These are phyloP conservation scores for Myotis lucifugus DNA, from an alignment of 2,113 vertebrate genomes.

Conservation along the genomic window DNA sequence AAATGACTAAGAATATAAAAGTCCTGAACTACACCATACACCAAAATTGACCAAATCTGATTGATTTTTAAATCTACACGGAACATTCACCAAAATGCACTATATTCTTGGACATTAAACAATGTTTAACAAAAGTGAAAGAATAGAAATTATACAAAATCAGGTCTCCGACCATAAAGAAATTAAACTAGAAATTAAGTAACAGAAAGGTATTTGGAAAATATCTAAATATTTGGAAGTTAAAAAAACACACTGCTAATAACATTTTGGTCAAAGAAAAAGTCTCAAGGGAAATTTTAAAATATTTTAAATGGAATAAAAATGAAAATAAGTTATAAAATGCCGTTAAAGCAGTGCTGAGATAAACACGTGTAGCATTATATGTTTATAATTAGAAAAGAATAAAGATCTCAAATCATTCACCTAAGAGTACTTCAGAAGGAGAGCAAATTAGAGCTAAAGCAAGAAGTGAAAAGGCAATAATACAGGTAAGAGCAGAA, in stretches of 20 bases:
- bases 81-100: background rate
- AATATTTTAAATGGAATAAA: background rate
- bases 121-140: background rate
- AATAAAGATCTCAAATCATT: background rate
- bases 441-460: background rate
- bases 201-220: slow-evolving; percentile 5
- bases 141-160: background rate
- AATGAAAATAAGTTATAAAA: background rate
- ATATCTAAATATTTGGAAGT: background rate
- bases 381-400: background rate
- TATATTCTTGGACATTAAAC: background rate
- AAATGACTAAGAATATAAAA: background rate
- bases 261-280: background rate
- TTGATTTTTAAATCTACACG: background rate
- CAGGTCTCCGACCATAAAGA: background rate
- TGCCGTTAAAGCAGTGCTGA: background rate
- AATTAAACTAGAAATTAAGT: slow-evolving; percentile 32
- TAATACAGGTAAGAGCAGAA: background rate
- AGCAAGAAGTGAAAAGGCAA: background rate
- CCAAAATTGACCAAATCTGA: background rate
- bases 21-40: background rate
- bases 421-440: background rate
- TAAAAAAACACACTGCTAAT: background rate
- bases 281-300: background rate
- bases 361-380: background rate